Evolutionary conservation across 2,797 vertebrate species (phyloP).

Genomic region (Chelon labrosus): DNA sequence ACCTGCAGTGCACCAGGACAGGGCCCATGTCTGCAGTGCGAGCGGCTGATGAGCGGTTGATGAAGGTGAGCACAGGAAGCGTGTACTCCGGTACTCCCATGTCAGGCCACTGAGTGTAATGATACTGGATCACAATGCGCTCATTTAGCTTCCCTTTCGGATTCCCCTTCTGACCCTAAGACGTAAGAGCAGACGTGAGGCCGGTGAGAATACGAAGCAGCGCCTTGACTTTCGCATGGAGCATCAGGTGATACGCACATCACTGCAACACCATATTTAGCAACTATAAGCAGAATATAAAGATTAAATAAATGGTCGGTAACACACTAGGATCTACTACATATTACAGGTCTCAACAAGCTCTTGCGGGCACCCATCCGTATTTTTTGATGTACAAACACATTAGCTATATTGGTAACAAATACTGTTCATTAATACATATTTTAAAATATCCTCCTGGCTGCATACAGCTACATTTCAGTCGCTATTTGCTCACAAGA

Average conservation of each 20-base stretch:
- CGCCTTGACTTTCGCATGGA: neutral
- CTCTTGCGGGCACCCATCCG: too few species aligned
- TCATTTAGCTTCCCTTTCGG: slow-evolving; percentile 93
- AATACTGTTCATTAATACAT: too few species aligned
- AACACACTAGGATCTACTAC: neutral
- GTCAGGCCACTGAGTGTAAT: slow-evolving; percentile 99
- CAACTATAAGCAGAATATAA: neutral
- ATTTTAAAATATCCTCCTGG: too few species aligned
- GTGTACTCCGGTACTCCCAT: slow-evolving; percentile 99
- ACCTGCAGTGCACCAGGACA: slow-evolving; percentile 99
- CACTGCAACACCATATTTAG: neutral
- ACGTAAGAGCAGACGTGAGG: slow-evolving; percentile 10
- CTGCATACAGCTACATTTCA: too few species aligned
- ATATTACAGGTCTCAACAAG: too few species aligned
- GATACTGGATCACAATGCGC: slow-evolving; percentile 93
- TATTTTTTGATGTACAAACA: too few species aligned
- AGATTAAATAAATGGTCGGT: neutral
- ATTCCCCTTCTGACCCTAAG: slow-evolving; percentile 93
- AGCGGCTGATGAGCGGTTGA: slow-evolving; percentile 93
- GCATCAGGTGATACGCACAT: neutral
- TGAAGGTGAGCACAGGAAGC: slow-evolving; percentile 96
- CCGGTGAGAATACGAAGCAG: neutral
- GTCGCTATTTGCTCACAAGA: too few species aligned
- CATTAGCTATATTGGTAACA: too few species aligned
- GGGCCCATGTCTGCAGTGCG: slow-evolving; percentile 90